These are phyloP conservation scores for Chloropsis cyanopogon DNA, from an alignment of 2,113 vertebrate genomes.

Conservation along the genomic window DNA sequence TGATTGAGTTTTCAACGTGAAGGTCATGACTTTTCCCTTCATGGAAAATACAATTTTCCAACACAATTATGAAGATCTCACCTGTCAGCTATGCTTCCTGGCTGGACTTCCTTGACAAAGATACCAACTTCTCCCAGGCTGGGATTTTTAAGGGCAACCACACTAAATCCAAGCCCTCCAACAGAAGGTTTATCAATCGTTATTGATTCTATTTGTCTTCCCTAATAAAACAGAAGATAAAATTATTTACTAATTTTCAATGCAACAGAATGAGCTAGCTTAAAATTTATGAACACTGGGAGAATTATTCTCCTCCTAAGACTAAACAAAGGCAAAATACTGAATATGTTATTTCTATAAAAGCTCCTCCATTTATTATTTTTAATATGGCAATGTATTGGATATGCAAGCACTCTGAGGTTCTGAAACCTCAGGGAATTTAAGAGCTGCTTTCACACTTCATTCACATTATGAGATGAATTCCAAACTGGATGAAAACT, in stretches of 20 bases:
- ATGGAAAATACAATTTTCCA: neutral
- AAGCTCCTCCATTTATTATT: constrained; percentile 63
- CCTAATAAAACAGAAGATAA: constrained; percentile 72
- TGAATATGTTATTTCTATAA: constrained; percentile 60
- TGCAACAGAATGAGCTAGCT: neutral
- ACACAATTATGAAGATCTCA: constrained; percentile 54
- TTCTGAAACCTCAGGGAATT: constrained; percentile 54
- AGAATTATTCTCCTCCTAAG: constrained; percentile 24
- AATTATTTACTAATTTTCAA: constrained; percentile 19
- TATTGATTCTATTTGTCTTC: constrained; percentile 82
- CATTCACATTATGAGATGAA: constrained; percentile 56
- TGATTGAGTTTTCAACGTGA: neutral
- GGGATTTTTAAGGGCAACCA: constrained; percentile 84
- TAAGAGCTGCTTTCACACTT: constrained; percentile 68
- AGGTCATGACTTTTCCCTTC: neutral
- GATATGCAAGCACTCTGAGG: constrained; percentile 16
- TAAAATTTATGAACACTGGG: constrained; percentile 8
- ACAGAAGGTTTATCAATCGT: constrained; percentile 82
- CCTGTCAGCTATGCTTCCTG: constrained; percentile 90
- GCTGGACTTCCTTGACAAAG: constrained; percentile 90
- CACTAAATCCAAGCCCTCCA: constrained; percentile 93
- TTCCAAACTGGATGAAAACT: constrained; percentile 59
- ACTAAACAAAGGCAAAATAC: constrained; percentile 54
- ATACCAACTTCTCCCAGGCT: constrained; percentile 79
- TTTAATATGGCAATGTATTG: constrained; percentile 50